A percentile compares a stretch with the other conserved stretches of the same genome.
These are phyloP conservation scores for Catharus ustulatus DNA, from an alignment of 2,797 vertebrate genomes.

Conservation along the genomic window DNA sequence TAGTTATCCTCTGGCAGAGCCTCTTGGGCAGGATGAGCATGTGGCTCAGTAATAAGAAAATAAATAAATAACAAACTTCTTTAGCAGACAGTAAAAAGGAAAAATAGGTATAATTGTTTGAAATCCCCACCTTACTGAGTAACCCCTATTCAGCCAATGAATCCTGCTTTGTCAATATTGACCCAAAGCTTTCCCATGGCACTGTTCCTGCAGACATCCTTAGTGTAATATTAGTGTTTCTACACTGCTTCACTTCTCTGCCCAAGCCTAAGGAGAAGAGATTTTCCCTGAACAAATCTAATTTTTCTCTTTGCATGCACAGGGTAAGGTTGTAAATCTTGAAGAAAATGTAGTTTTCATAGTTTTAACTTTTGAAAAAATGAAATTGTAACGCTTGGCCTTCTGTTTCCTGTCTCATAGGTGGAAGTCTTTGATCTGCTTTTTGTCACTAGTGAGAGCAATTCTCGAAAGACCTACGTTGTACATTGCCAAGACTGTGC, in stretches of 20 bases:
- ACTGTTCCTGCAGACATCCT: neutral
- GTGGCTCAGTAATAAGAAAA: neutral
- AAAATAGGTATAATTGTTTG: neutral
- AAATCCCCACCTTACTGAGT: neutral
- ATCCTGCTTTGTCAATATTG: neutral
- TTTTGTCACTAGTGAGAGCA: constrained; percentile 95
- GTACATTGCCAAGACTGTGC: constrained; percentile 98
- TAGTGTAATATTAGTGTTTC: neutral
- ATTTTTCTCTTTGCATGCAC: neutral
- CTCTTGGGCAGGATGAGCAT: neutral
- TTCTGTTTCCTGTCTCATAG: constrained; percentile 77
- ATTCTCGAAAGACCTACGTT: constrained; percentile 91
- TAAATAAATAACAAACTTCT: neutral
- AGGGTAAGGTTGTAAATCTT: neutral
- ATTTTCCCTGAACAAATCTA: neutral
- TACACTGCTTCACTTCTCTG: neutral
- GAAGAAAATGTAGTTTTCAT: neutral
- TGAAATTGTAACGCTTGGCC: neutral
- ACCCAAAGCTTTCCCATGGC: neutral
- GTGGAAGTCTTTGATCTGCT: constrained; percentile 98
- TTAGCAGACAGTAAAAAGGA: neutral
- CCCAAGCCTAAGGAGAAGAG: neutral
- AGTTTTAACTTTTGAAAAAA: neutral
- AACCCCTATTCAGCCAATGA: neutral
- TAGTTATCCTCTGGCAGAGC: neutral